A percentile compares a stretch with the other conserved stretches of the same genome.
Conservation (phyloP, 2,797 vertebrate genomes). For the Nyctalus aviator region DNA sequence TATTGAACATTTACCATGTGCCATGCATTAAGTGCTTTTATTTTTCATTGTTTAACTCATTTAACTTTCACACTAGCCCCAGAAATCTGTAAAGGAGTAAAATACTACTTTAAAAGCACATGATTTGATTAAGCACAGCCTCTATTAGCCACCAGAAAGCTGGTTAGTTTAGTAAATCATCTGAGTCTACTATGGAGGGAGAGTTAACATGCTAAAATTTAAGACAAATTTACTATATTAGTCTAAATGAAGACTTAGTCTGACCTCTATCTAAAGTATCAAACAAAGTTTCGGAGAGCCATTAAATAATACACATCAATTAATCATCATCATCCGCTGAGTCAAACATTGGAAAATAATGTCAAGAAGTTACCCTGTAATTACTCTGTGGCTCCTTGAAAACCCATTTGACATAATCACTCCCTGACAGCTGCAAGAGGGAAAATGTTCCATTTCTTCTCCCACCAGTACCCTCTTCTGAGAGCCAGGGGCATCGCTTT, state of each 20-base stretch:
- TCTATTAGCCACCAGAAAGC: background rate
- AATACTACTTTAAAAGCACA: slow-evolving; percentile 14
- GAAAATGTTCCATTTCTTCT: slow-evolving; percentile 78
- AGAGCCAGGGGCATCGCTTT: slow-evolving; percentile 77
- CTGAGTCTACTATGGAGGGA: background rate
- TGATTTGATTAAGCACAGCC: background rate
- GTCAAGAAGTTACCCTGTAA: slow-evolving; percentile 84
- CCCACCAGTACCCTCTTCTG: slow-evolving; percentile 77
- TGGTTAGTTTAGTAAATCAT: slow-evolving; percentile 3
- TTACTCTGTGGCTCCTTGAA: slow-evolving; percentile 83
- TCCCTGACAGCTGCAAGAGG: slow-evolving; percentile 79
- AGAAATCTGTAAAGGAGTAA: slow-evolving; percentile 53
- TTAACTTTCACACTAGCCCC: slow-evolving; percentile 22
- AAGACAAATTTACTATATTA: slow-evolving; percentile 18
- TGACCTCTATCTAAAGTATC: slow-evolving; percentile 72
- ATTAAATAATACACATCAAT: slow-evolving; percentile 82
- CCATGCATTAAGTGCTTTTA: slow-evolving; percentile 46
- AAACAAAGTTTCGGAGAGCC: slow-evolving; percentile 79
- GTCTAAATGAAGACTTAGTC: slow-evolving; percentile 68
- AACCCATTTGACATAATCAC: slow-evolving; percentile 83
- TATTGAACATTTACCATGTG: background rate
- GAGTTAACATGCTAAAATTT: slow-evolving; percentile 34
- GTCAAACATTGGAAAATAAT: slow-evolving; percentile 82
- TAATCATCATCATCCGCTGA: slow-evolving; percentile 81
- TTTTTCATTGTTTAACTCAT: slow-evolving; percentile 56